phyloP scores from a whole-genome alignment of 2,797 vertebrate species.

The Echeneis naucrates region DNA sequence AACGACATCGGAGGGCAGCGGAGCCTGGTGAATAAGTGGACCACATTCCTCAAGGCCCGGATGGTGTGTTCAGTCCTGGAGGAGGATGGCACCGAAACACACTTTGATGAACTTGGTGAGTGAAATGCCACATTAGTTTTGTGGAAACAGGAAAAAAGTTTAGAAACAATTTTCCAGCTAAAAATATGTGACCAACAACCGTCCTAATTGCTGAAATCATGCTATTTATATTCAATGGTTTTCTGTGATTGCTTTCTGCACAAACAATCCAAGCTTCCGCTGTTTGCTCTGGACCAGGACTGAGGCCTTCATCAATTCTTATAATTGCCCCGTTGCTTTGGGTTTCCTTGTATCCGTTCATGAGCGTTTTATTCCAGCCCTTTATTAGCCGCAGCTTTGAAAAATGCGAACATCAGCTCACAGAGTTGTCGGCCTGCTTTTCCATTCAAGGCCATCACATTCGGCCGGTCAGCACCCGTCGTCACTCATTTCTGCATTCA shows the following conservation, averaged over 20 bases:
- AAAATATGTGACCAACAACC: background rate
- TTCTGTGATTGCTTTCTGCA: conserved; percentile 48
- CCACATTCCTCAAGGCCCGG: conserved; percentile 95
- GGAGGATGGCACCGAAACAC: conserved; percentile 95
- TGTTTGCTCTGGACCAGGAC: conserved; percentile 65
- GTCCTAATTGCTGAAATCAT: conserved; percentile 18
- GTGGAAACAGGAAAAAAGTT: conserved; percentile 1
- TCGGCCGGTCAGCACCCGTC: conserved; percentile 39
- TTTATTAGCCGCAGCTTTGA: conserved; percentile 5
- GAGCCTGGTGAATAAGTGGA: conserved; percentile 99
- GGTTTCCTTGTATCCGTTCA: conserved; percentile 24
- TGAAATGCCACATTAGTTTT: background rate
- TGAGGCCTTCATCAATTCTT: conserved; percentile 16
- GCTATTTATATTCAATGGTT: conserved; percentile 37
- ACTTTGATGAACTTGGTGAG: conserved; percentile 96
- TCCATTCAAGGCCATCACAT: conserved; percentile 18
- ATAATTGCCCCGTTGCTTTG: conserved; percentile 51
- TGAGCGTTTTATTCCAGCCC: conserved; percentile 20
- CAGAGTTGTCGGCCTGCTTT: conserved; percentile 2
- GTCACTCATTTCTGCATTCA: conserved; percentile 25
- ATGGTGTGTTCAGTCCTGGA: conserved; percentile 97
- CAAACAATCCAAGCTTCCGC: conserved; percentile 35
- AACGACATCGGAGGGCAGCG: conserved; percentile 96
- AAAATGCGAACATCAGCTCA: conserved; percentile 15
- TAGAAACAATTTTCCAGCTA: conserved; percentile 31